Evolutionary conservation across 2,888 invertebrate genomes (phyloP).

Genomic region (Stenolophus ochropezus): DNA sequence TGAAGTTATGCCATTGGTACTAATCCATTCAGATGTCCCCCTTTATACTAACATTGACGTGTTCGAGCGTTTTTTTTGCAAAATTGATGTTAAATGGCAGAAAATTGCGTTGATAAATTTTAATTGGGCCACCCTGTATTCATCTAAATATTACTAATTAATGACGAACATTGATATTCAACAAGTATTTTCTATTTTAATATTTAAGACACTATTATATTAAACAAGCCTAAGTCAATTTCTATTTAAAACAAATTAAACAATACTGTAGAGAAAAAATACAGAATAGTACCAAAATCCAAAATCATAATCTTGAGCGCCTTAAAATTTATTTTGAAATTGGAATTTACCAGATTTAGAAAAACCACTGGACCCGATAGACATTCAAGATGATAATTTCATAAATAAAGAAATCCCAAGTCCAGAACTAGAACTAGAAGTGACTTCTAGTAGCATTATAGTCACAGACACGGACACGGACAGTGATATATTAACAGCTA

Average conservation of each 20-base stretch:
- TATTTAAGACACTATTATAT: neutral
- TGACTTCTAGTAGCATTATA: constrained; percentile 61
- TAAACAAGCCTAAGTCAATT: neutral
- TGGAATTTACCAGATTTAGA: too few species aligned
- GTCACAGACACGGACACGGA: constrained; percentile 47
- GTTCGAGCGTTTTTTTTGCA: too few species aligned
- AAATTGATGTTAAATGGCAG: too few species aligned
- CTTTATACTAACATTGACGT: too few species aligned
- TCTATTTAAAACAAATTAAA: neutral
- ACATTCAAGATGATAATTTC: constrained; percentile 32
- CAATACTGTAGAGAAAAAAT: neutral
- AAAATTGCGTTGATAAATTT: too few species aligned
- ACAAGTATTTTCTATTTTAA: too few species aligned
- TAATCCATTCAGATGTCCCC: too few species aligned
- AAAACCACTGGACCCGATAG: neutral
- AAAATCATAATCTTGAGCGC: neutral
- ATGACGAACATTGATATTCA: too few species aligned
- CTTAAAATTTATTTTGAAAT: too few species aligned
- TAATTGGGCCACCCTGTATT: too few species aligned
- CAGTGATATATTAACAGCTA: constrained; percentile 38
- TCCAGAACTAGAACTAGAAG: constrained; percentile 49
- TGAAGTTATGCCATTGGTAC: too few species aligned
- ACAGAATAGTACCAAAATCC: neutral
- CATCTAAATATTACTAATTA: neutral
- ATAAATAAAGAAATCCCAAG: constrained; percentile 47